Evolutionary conservation across 2,888 invertebrate species (phyloP).

Genomic region (Conomelus anceps): DNA sequence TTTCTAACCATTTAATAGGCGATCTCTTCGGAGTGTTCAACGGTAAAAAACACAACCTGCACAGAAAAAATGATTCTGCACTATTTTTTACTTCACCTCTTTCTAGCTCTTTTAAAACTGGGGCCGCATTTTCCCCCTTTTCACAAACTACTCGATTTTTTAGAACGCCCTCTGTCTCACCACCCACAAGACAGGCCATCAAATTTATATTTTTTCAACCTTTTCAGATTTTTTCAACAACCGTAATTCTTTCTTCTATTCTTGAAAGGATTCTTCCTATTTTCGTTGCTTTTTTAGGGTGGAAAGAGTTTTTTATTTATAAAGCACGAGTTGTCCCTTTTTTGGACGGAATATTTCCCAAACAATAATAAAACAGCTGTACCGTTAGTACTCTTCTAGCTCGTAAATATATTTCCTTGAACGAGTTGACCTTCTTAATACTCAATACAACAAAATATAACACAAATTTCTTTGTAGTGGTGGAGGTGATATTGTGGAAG

Average conservation of each 20-base stretch:
- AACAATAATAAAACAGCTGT: not conserved
- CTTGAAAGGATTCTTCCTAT: not conserved
- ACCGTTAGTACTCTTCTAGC: not conserved
- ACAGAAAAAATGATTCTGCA: not conserved
- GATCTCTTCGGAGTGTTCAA: too few species aligned
- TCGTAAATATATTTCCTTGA: not conserved
- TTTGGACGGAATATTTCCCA: not conserved
- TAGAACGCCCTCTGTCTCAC: not conserved
- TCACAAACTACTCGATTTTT: too few species aligned
- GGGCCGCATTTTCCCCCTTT: not conserved
- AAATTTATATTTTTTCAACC: not conserved
- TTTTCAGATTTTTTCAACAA: not conserved
- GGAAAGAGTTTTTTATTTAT: not conserved
- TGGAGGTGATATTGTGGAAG: too few species aligned
- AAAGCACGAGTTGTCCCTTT: not conserved
- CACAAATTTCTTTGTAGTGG: too few species aligned
- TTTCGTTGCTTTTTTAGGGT: not conserved
- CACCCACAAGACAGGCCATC: not conserved
- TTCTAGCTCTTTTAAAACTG: too few species aligned
- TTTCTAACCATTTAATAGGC: not conserved
- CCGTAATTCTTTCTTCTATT: not conserved
- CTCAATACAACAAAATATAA: not conserved
- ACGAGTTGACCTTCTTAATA: not conserved
- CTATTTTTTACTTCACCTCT: not conserved
- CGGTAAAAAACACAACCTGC: not conserved